Conservation (phyloP, 1,140 invertebrate genomes). For the Drosophila neocordata region DNA sequence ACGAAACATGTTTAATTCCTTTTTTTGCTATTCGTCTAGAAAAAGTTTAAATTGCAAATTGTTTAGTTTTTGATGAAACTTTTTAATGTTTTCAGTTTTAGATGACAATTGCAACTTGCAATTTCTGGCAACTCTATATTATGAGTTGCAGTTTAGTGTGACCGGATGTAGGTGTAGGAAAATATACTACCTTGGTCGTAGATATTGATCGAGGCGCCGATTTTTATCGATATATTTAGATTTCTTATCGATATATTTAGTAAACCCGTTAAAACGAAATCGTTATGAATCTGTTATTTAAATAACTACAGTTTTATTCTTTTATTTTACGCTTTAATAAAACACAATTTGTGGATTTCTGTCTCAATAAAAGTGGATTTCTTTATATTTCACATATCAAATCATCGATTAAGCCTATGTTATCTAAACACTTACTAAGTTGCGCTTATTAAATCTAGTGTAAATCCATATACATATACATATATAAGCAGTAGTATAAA, state of each 20-base stretch:
- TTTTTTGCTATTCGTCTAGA: slow-evolving; percentile 7
- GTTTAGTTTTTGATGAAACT: slow-evolving; percentile 12
- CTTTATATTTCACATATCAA: slow-evolving; percentile 3
- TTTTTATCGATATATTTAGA: no score
- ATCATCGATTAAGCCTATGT: slow-evolving; percentile 35
- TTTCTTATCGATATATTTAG: no score
- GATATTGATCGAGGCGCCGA: no score
- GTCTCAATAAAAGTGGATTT: neutral
- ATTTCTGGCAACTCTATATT: no score
- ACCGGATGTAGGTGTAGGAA: neutral
- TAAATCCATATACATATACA: slow-evolving; percentile 33
- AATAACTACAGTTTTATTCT: no score
- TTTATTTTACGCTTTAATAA: no score
- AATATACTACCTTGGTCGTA: neutral
- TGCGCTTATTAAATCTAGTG: slow-evolving; percentile 1
- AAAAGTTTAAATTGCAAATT: neutral
- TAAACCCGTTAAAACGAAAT: no score
- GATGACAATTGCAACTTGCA: neutral
- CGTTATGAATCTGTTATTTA: no score
- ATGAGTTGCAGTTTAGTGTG: neutral
- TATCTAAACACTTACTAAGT: slow-evolving; percentile 45
- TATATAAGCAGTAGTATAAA: slow-evolving; percentile 41
- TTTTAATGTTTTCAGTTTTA: slow-evolving; percentile 7
- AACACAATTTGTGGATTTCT: no score
- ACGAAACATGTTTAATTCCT: slow-evolving; percentile 68